These are phyloP conservation scores for Eciton burchellii DNA, from an alignment of 1,140 invertebrate species.

Conservation along the genomic window DNA sequence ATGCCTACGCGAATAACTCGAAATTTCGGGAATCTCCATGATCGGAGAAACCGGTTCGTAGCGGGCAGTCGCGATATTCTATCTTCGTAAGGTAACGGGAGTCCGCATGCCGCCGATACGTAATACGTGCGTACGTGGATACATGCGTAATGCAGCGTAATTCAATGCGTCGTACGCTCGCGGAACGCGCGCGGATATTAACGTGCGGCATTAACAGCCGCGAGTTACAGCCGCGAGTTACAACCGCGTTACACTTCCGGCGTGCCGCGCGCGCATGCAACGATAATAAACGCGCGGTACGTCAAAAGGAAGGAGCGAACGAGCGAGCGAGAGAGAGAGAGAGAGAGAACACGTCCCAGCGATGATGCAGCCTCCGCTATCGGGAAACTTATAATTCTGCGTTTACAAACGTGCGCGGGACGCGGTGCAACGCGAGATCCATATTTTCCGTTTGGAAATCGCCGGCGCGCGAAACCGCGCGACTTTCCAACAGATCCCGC, in stretches of 20 bases:
- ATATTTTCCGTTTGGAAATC: constrained; percentile 26
- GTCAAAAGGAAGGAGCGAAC: not conserved
- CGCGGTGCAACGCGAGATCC: not conserved
- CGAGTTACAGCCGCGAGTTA: too few species aligned
- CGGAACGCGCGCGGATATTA: too few species aligned
- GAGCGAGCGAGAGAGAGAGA: too few species aligned
- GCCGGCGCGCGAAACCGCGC: constrained; percentile 32
- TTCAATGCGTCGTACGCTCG: too few species aligned
- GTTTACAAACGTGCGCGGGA: constrained; percentile 21
- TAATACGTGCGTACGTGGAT: not conserved
- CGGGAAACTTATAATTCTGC: constrained; percentile 11
- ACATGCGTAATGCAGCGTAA: not conserved
- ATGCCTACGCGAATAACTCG: constrained; percentile 59
- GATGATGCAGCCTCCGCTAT: not conserved
- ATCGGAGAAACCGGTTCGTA: constrained; percentile 66
- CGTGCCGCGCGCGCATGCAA: too few species aligned
- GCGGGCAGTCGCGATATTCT: constrained; percentile 60
- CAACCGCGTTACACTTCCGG: too few species aligned
- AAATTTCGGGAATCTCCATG: constrained; percentile 68
- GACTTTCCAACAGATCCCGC: constrained; percentile 56
- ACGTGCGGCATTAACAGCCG: too few species aligned
- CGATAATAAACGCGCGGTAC: too few species aligned
- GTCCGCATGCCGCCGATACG: not conserved
- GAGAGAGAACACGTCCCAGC: not conserved
- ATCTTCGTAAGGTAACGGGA: constrained; percentile 66